Conservation (phyloP, 2,888 invertebrate species). For the Callinectes sapidus region DNA sequence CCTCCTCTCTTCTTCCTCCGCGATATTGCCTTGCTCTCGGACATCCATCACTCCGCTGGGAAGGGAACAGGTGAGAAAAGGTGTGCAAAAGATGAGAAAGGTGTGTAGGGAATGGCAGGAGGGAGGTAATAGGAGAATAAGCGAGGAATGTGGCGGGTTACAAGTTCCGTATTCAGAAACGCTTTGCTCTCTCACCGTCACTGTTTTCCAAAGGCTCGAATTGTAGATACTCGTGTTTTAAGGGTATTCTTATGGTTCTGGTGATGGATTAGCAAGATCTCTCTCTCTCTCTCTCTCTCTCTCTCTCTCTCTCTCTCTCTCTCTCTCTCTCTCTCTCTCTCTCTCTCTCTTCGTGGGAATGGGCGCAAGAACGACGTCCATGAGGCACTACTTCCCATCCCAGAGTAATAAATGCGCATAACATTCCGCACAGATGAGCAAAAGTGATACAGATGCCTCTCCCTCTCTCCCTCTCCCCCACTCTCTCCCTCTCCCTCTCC, state of each 20-base stretch:
- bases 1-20: neutral
- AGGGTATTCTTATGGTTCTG: too few species aligned
- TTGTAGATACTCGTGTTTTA: too few species aligned
- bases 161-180: too few species aligned
- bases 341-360: neutral
- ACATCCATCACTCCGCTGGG: neutral
- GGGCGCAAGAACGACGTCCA: neutral
- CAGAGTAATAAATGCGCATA: neutral
- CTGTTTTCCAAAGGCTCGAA: too few species aligned
- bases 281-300: neutral
- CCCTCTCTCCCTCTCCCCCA: too few species aligned
- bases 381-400: neutral
- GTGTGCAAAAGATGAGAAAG: neutral
- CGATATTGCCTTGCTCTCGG: neutral
- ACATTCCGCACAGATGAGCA: neutral
- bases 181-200: too few species aligned
- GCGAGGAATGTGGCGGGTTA: neutral
- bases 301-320: neutral
- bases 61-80: neutral
- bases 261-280: too few species aligned
- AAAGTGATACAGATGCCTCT: too few species aligned
- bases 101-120: neutral
- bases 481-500: too few species aligned
- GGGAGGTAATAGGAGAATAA: neutral
- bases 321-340: neutral